A percentile compares a stretch with the other conserved stretches of the same genome.
These are phyloP conservation scores for Nipponia nippon DNA, from an alignment of 2,113 vertebrate species.

Conservation along the genomic window DNA sequence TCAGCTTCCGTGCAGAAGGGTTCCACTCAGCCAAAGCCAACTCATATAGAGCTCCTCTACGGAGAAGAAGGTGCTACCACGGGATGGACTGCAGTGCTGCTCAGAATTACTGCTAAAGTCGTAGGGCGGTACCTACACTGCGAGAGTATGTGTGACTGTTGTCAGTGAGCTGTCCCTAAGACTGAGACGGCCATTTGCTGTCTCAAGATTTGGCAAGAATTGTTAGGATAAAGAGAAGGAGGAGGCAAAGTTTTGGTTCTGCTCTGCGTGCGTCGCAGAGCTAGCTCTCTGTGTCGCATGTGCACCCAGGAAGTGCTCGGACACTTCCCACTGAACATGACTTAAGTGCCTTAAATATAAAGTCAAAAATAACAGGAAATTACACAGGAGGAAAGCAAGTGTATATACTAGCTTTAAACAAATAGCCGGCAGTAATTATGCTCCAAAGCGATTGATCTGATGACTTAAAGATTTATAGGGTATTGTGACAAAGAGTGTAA, in stretches of 20 bases:
- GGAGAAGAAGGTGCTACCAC: background rate
- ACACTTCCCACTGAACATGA: background rate
- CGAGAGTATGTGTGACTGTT: background rate
- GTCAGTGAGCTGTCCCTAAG: background rate
- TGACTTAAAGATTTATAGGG: background rate
- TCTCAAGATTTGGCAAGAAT: background rate
- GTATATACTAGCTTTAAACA: background rate
- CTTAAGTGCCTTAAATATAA: background rate
- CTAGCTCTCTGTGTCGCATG: background rate
- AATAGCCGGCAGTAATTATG: background rate
- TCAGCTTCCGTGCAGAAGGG: background rate
- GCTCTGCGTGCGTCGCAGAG: background rate
- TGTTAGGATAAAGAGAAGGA: background rate
- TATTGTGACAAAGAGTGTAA: background rate
- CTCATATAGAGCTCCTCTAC: fast-evolving
- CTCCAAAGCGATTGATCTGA: background rate
- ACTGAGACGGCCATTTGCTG: background rate
- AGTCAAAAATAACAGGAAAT: background rate
- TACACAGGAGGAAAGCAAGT: background rate
- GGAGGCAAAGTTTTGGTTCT: background rate
- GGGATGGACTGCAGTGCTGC: background rate
- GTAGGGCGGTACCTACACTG: background rate
- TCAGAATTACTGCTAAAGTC: background rate
- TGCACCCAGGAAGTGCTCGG: background rate
- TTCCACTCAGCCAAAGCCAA: background rate